A percentile compares a stretch with the other conserved stretches of the same genome.
Evolutionary conservation across 2,888 invertebrate species (phyloP).

Genomic region (Byasa hedistus): DNA sequence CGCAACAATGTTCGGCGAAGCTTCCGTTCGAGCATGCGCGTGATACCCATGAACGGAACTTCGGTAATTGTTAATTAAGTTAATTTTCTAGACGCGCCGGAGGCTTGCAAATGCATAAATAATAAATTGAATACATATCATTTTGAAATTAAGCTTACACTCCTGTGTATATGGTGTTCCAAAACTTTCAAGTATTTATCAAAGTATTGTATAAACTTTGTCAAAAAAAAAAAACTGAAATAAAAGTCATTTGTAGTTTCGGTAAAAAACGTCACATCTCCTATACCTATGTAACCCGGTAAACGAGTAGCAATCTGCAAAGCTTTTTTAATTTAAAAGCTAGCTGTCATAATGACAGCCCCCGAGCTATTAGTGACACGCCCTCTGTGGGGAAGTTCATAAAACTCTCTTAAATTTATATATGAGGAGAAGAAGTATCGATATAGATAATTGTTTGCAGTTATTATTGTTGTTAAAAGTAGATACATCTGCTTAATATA

Average conservation of each 20-base stretch:
- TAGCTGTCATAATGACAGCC: conserved; percentile 17
- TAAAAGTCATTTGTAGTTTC: no score
- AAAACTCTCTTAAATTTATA: conserved; percentile 12
- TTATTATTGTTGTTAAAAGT: neutral
- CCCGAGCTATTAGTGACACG: conserved; percentile 12
- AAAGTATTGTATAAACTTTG: no score
- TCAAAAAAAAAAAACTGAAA: no score
- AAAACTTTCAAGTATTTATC: no score
- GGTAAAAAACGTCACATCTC: no score
- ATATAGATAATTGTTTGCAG: conserved; percentile 15
- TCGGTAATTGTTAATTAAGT: conserved; percentile 17
- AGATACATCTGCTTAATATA: no score
- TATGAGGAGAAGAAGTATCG: conserved; percentile 2
- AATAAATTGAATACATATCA: no score
- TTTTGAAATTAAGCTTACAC: no score
- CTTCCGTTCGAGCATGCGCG: conserved; percentile 7
- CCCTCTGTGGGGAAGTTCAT: conserved; percentile 20
- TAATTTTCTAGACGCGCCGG: conserved; percentile 15
- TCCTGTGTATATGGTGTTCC: no score
- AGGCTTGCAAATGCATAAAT: neutral
- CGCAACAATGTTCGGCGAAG: conserved; percentile 7
- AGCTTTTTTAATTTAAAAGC: conserved; percentile 14
- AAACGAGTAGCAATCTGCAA: neutral
- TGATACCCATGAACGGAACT: conserved; percentile 1
- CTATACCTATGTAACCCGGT: neutral